These are phyloP conservation scores for Cathartes aura DNA, from an alignment of 2,113 vertebrate genomes.

Conservation along the genomic window DNA sequence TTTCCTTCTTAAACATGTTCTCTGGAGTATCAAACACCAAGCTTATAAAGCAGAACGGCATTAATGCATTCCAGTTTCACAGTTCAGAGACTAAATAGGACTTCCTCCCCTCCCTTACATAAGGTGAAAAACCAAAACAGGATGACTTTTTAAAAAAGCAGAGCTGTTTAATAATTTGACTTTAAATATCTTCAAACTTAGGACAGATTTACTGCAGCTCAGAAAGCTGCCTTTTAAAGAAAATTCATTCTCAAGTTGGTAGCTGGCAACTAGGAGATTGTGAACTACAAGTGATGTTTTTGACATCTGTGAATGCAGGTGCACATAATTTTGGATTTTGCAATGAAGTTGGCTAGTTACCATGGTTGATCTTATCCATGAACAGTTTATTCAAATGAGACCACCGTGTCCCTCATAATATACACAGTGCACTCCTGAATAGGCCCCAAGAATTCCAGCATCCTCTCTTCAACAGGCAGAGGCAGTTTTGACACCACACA, in stretches of 20 bases:
- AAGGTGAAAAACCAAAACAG: background rate
- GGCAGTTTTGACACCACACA: background rate
- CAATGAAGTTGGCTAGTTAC: background rate
- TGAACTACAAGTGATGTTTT: background rate
- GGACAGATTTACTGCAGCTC: background rate
- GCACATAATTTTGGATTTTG: slow-evolving; percentile 30
- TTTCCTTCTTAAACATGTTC: background rate
- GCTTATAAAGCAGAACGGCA: background rate
- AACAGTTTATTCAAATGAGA: slow-evolving; percentile 43
- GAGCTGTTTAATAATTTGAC: background rate
- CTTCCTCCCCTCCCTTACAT: background rate
- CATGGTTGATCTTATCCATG: background rate
- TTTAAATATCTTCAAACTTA: background rate
- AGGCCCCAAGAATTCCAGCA: background rate
- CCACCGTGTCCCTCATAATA: background rate
- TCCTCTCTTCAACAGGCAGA: background rate
- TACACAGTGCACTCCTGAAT: background rate
- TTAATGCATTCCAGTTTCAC: background rate
- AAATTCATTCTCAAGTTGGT: background rate
- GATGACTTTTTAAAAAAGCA: background rate
- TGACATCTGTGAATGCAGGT: slow-evolving; percentile 18
- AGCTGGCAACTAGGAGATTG: background rate
- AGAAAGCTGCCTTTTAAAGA: slow-evolving; percentile 2
- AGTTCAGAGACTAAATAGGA: background rate
- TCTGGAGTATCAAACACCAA: background rate